Percentiles rank a stretch among this genome's conserved stretches.
Evolutionary conservation across 2,888 invertebrate genomes (phyloP).

Genomic region (Hyalella azteca): DNA sequence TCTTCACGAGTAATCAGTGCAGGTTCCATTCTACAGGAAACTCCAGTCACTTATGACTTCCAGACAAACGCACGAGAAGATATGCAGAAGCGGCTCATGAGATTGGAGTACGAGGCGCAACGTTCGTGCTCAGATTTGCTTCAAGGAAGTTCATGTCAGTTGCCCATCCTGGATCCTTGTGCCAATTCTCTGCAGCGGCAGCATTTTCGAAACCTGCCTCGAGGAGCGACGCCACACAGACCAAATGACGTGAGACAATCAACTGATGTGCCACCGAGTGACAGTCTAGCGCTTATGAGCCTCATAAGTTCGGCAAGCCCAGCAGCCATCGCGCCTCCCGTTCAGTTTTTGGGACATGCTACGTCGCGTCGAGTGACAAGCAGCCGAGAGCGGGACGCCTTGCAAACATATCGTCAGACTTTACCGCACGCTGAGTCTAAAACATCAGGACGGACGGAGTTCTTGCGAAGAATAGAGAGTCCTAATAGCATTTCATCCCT

Average conservation of each 20-base stretch:
- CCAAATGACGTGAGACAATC: slow-evolving; percentile 17
- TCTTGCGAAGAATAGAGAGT: background rate
- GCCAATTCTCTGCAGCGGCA: background rate
- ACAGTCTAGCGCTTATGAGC: background rate
- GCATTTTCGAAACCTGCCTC: slow-evolving; percentile 24
- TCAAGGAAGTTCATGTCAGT: background rate
- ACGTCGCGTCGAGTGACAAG: background rate
- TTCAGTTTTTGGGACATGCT: background rate
- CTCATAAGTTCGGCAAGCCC: background rate
- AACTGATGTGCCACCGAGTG: slow-evolving; percentile 8
- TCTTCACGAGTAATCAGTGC: background rate
- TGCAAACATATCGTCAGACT: background rate
- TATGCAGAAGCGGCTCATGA: slow-evolving; percentile 8
- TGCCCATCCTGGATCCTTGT: slow-evolving; percentile 25
- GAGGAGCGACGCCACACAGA: background rate
- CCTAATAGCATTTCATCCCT: background rate
- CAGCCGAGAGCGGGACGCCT: background rate
- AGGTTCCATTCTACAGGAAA: background rate
- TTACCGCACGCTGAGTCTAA: background rate
- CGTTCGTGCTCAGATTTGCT: slow-evolving; percentile 13
- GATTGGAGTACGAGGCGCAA: slow-evolving; percentile 22
- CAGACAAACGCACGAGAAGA: slow-evolving; percentile 13
- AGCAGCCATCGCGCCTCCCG: slow-evolving; percentile 17
- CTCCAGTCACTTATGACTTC: slow-evolving; percentile 14
- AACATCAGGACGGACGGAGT: background rate